Conservation (phyloP, 2,113 vertebrate species). For the Cheilinus undulatus region DNA sequence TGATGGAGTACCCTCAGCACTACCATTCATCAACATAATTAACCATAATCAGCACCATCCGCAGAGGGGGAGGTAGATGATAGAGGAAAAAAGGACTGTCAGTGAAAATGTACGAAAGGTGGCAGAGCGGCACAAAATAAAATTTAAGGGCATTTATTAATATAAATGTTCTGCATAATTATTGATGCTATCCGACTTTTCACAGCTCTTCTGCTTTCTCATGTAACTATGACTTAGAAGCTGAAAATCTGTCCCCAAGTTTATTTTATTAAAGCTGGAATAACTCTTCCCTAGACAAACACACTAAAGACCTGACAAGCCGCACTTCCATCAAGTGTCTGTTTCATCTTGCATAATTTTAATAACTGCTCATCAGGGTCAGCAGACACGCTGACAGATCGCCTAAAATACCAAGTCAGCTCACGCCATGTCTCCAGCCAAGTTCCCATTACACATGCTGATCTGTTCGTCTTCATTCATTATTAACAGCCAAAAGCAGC, state of each 20-base stretch:
- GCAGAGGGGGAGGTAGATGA: conserved; percentile 57
- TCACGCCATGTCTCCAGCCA: conserved; percentile 64
- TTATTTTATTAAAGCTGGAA: neutral
- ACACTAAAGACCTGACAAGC: conserved; percentile 38
- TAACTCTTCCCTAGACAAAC: conserved; percentile 2
- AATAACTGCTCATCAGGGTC: conserved; percentile 49
- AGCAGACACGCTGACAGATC: conserved; percentile 53
- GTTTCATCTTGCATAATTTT: conserved; percentile 44
- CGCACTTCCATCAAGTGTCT: conserved; percentile 27
- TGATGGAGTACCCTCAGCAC: conserved; percentile 78
- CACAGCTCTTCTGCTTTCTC: too few species aligned
- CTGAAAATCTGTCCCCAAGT: neutral
- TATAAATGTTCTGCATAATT: conserved; percentile 10
- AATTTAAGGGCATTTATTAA: neutral
- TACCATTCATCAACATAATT: conserved; percentile 84
- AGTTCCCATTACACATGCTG: conserved; percentile 78
- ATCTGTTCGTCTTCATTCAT: conserved; percentile 81
- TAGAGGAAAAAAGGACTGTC: conserved; percentile 12
- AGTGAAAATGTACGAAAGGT: conserved; percentile 39
- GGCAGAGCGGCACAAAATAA: conserved; percentile 25
- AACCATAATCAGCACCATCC: conserved; percentile 80
- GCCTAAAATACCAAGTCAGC: conserved; percentile 59
- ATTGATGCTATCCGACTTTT: conserved; percentile 13
- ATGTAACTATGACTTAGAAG: neutral
- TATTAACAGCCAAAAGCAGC: conserved; percentile 78